Evolutionary conservation across 2,113 vertebrate genomes (phyloP).

Genomic region (Dolichotis patagonum): DNA sequence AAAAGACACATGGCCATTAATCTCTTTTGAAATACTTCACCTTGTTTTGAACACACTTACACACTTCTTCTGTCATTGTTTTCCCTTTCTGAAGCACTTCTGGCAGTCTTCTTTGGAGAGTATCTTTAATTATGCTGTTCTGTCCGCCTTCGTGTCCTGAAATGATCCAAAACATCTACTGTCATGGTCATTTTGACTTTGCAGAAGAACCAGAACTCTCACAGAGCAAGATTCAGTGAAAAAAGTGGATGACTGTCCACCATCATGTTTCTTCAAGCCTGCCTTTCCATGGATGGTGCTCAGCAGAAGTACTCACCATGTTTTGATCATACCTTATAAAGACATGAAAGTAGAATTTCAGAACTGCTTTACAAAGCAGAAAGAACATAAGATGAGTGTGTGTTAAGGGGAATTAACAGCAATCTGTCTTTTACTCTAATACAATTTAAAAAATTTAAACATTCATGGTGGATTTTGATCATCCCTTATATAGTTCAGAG

Average conservation of each 20-base stretch:
- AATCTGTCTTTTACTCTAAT: not conserved
- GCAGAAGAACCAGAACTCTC: not conserved
- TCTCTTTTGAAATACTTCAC: not conserved
- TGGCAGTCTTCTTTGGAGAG: not conserved
- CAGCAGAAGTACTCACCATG: not conserved
- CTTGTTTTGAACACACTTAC: not conserved
- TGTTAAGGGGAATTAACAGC: not conserved
- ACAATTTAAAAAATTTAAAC: not conserved
- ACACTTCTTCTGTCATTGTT: not conserved
- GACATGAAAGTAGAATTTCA: not conserved
- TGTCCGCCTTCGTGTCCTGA: not conserved
- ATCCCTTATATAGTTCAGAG: conserved; percentile 83
- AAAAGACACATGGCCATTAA: not conserved
- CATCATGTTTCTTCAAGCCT: not conserved
- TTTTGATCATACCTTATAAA: not conserved
- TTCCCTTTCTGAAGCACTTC: not conserved
- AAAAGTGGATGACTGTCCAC: not conserved
- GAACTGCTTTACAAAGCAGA: not conserved
- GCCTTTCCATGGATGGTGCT: not conserved
- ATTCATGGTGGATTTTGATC: not conserved
- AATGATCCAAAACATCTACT: not conserved
- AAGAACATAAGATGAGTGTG: not conserved
- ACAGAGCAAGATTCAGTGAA: not conserved
- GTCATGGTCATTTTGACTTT: not conserved
- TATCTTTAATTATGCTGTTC: not conserved